Evolutionary conservation across 2,888 invertebrate genomes (phyloP).

Genomic region (Calameuta filiformis): DNA sequence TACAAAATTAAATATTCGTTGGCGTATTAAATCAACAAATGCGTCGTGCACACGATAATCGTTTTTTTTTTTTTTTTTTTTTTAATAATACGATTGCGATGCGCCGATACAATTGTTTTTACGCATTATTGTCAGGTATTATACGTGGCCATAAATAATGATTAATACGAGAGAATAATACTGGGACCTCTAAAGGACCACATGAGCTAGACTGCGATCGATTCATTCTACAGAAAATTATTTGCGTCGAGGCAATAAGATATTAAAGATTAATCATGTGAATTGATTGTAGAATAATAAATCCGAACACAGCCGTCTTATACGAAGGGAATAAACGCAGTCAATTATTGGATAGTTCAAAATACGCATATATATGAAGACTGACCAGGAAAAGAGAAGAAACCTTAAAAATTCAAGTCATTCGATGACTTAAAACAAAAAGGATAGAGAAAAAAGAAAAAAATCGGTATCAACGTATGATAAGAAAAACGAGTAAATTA

Average conservation of each 20-base stretch:
- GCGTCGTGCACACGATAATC: neutral
- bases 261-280: neutral
- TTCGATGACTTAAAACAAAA: neutral
- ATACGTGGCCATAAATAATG: neutral
- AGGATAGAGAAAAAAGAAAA: neutral
- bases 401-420: neutral
- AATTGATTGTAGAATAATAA: neutral
- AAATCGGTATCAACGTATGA: neutral
- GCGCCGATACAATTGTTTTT: neutral
- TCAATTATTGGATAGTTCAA: neutral
- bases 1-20: constrained; percentile 40
- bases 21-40: neutral
- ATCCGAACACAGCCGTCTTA: neutral
- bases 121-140: neutral
- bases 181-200: neutral
- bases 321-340: constrained; percentile 8
- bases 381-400: neutral
- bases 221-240: neutral
- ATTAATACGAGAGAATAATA: constrained; percentile 5
- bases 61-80: neutral
- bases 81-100: neutral
- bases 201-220: neutral
- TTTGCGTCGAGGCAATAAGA: neutral
- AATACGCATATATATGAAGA: neutral
- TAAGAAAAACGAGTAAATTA: neutral